phyloP scores from a whole-genome alignment of 2,888 invertebrate species.

The Hetaerina titia region DNA sequence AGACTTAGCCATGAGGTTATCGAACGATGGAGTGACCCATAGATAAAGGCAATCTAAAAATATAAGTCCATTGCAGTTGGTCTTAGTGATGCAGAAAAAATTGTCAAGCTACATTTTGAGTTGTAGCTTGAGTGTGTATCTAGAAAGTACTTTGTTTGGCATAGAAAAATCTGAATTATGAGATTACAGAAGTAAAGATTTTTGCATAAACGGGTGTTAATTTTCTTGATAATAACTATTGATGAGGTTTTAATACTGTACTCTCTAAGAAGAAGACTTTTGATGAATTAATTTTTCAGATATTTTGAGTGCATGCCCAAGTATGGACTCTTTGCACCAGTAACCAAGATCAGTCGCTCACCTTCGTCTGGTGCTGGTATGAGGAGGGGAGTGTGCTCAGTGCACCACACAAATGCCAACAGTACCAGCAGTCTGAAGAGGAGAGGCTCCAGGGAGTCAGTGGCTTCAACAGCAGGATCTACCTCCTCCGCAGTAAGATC shows the following conservation, averaged over 20 bases:
- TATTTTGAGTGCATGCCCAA: slow-evolving; percentile 96
- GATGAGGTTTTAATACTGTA: neutral
- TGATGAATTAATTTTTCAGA: slow-evolving; percentile 79
- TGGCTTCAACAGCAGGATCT: slow-evolving; percentile 81
- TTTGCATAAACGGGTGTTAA: too few relatives aligned
- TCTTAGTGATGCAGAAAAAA: too few relatives aligned
- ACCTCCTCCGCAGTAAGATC: slow-evolving; percentile 80
- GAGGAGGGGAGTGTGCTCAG: slow-evolving; percentile 79
- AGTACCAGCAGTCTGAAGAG: slow-evolving; percentile 81
- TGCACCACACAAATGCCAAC: slow-evolving; percentile 79
- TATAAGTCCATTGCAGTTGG: too few relatives aligned
- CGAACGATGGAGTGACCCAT: too few relatives aligned
- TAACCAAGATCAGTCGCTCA: slow-evolving; percentile 92
- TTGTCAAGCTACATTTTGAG: too few relatives aligned
- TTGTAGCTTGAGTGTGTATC: too few relatives aligned
- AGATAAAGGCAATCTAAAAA: too few relatives aligned
- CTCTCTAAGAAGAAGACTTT: slow-evolving; percentile 28
- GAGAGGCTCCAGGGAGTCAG: slow-evolving; percentile 91
- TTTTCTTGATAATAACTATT: neutral
- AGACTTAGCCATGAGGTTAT: too few relatives aligned
- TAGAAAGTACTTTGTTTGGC: neutral
- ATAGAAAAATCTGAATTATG: neutral
- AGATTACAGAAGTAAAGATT: neutral
- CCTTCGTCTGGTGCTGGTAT: slow-evolving; percentile 85
- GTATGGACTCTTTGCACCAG: slow-evolving; percentile 95